phyloP scores from a whole-genome alignment of 2,888 invertebrate species.

The Odontothrips loti region DNA sequence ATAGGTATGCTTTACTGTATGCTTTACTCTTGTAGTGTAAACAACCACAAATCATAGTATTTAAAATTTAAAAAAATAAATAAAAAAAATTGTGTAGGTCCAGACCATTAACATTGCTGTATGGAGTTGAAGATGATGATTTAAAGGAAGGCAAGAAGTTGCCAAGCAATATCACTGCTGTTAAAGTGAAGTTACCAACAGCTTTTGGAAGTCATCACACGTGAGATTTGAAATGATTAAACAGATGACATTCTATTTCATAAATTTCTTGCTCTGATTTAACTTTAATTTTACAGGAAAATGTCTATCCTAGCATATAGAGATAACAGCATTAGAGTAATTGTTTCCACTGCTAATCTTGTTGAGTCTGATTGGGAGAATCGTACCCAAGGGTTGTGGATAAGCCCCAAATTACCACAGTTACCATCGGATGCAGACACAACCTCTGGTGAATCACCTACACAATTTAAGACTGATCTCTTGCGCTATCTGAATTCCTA shows the following conservation, averaged over 20 bases:
- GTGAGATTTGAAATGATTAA: conserved; percentile 50
- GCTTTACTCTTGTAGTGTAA: not conserved
- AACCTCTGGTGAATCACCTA: conserved; percentile 70
- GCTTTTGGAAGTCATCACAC: conserved; percentile 85
- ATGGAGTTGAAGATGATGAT: conserved; percentile 68
- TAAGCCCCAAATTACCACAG: conserved; percentile 73
- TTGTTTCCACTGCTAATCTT: conserved; percentile 88
- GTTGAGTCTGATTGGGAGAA: conserved; percentile 91
- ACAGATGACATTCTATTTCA: conserved; percentile 15
- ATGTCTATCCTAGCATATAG: conserved; percentile 81
- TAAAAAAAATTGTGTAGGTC: conserved; percentile 49
- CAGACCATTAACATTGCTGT: conserved; percentile 68
- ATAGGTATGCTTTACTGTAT: conserved; percentile 52
- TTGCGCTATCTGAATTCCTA: conserved; percentile 73
- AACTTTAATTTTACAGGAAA: conserved; percentile 57
- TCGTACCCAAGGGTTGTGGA: conserved; percentile 93
- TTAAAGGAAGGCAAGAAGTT: conserved; percentile 52
- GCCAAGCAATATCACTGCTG: conserved; percentile 59
- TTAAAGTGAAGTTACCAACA: conserved; percentile 67
- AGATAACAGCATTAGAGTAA: conserved; percentile 74
- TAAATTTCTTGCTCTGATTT: not conserved
- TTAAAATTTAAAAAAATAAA: not conserved
- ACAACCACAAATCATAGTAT: not conserved
- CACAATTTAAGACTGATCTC: conserved; percentile 74
- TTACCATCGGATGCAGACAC: conserved; percentile 54